Evolutionary conservation across 2,113 vertebrate species (phyloP).

Genomic region (Picathartes gymnocephalus): DNA sequence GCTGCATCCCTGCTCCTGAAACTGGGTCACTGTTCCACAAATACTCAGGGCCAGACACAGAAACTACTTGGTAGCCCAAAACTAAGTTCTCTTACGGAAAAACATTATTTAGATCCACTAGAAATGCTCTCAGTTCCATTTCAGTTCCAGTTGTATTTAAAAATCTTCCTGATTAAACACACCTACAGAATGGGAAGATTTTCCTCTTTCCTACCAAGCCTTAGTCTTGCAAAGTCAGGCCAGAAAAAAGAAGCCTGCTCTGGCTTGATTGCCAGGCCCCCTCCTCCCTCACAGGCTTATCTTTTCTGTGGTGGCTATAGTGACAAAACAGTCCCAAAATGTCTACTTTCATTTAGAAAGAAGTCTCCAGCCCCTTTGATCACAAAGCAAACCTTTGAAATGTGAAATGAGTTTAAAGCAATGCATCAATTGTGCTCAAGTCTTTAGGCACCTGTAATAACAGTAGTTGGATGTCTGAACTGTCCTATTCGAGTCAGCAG

Average conservation of each 20-base stretch:
- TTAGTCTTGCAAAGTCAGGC: not conserved
- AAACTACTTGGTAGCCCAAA: not conserved
- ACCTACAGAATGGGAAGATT: not conserved
- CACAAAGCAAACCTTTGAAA: slow-evolving; percentile 59
- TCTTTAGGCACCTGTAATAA: slow-evolving; percentile 61
- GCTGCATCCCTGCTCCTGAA: not conserved
- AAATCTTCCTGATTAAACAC: not conserved
- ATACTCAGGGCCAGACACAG: not conserved
- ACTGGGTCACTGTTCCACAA: not conserved
- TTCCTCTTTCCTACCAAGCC: not conserved
- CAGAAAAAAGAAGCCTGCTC: not conserved
- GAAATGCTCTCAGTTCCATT: not conserved
- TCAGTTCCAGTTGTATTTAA: not conserved
- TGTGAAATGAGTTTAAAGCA: slow-evolving; percentile 47
- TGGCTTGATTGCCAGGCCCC: not conserved
- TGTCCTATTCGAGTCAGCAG: not conserved
- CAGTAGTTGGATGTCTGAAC: slow-evolving; percentile 15
- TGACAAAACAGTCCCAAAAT: not conserved
- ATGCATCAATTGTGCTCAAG: slow-evolving; percentile 6
- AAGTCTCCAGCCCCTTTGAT: slow-evolving; percentile 26
- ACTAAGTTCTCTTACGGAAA: not conserved
- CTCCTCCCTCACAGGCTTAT: not conserved
- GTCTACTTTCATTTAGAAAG: slow-evolving; percentile 18
- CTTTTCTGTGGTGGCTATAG: not conserved
- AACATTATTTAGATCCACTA: not conserved